Conservation (phyloP, 1,140 invertebrate species). For the Drosophila bocqueti region DNA sequence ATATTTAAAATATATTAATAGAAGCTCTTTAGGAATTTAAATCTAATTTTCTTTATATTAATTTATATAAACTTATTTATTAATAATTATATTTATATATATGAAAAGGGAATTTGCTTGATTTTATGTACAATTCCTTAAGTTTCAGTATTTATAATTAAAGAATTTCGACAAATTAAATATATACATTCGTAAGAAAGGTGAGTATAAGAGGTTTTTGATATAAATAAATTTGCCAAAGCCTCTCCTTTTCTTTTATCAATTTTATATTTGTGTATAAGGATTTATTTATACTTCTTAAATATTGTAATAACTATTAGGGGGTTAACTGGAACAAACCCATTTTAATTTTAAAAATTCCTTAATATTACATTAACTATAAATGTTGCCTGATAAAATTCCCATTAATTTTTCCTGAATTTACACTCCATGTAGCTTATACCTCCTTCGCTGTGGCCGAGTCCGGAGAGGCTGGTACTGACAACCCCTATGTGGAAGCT, state of each 20-base stretch:
- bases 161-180: background rate
- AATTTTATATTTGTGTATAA: background rate
- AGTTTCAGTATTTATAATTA: background rate
- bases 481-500: conserved; percentile 44
- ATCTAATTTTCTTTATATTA: too few relatives aligned
- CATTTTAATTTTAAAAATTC: too few relatives aligned
- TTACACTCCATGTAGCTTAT: conserved; percentile 2
- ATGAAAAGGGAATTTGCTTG: background rate
- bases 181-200: background rate
- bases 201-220: background rate
- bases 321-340: too few relatives aligned
- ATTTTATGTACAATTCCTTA: background rate
- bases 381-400: background rate
- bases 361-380: too few relatives aligned
- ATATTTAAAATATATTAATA: too few relatives aligned
- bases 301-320: background rate
- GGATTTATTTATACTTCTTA: background rate
- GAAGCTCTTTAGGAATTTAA: too few relatives aligned
- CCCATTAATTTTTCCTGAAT: background rate
- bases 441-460: conserved; percentile 27
- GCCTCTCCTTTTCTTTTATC: background rate
- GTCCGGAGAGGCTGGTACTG: background rate
- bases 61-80: too few relatives aligned
- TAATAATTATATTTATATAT: too few relatives aligned
- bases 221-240: background rate